A percentile compares a stretch with the other conserved stretches of the same genome.
Evolutionary conservation across 92 coral and sea anemone species (phyloP).

Genomic region (Porites divaricata): DNA sequence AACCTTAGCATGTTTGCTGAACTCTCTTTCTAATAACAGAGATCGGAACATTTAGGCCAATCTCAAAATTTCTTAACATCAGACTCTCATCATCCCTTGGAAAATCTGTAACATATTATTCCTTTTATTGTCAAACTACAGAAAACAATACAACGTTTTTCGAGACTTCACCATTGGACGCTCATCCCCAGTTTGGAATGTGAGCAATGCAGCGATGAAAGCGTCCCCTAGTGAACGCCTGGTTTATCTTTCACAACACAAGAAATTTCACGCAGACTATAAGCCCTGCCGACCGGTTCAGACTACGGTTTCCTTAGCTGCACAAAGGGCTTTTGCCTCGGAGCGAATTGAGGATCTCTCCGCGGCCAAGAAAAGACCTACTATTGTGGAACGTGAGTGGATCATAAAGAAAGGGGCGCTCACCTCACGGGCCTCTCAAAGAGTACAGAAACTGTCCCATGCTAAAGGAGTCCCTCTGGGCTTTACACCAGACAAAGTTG

Average conservation of each 20-base stretch:
- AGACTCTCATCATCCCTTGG: not conserved
- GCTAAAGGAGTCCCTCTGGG: constrained; percentile 87
- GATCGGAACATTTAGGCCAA: too few species aligned
- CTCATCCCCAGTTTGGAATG: constrained; percentile 87
- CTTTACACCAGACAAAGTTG: constrained; percentile 79
- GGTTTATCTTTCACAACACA: constrained; percentile 66
- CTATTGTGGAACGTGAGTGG: constrained; percentile 86
- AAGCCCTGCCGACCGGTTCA: constrained; percentile 75
- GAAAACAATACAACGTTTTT: constrained; percentile 83
- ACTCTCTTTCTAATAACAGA: too few species aligned
- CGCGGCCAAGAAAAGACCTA: constrained; percentile 66
- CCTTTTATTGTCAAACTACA: constrained; percentile 12
- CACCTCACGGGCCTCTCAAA: constrained; percentile 67
- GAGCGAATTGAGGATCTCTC: constrained; percentile 76
- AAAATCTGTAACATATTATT: not conserved
- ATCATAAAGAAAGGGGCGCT: constrained; percentile 77
- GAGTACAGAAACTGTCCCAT: constrained; percentile 80
- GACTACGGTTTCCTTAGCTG: constrained; percentile 68
- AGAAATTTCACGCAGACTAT: constrained; percentile 77
- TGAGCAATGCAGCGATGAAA: constrained; percentile 64
- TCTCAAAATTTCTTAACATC: too few species aligned
- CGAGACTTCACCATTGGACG: constrained; percentile 92
- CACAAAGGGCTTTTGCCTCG: constrained; percentile 78
- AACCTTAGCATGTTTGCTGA: too few species aligned
- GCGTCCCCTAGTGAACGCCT: constrained; percentile 63